Evolutionary conservation across 64 coral and sea anemone species (phyloP).

Genomic region (Astreopora myriophthalma): DNA sequence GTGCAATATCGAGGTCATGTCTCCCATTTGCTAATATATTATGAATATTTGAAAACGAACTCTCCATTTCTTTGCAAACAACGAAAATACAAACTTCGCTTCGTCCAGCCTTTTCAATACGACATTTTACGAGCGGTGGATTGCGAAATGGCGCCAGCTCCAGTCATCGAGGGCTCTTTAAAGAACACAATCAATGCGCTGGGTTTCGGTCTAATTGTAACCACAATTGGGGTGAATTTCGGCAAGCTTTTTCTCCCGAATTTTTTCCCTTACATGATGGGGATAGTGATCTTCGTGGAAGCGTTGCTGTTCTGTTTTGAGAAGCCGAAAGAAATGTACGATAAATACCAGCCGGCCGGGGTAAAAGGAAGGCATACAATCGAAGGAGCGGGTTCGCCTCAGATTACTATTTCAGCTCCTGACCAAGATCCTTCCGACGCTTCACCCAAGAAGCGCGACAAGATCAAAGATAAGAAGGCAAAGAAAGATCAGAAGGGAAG

Average conservation of each 20-base stretch:
- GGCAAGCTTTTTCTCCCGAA: neutral
- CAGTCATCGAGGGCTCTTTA: slow-evolving; percentile 32
- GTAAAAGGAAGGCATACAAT: neutral
- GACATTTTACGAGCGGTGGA: neutral
- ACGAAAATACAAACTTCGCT: neutral
- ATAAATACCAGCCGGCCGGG: neutral
- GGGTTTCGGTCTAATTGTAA: neutral
- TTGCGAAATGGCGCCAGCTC: neutral
- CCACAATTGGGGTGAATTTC: slow-evolving; percentile 13
- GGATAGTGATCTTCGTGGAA: neutral
- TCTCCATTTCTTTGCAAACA: neutral
- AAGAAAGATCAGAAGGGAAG: slow-evolving; percentile 32
- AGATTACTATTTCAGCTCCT: neutral
- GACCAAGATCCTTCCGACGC: neutral
- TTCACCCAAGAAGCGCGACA: neutral
- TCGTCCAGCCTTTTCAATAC: too few species aligned
- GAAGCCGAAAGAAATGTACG: slow-evolving; percentile 11
- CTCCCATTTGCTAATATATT: neutral
- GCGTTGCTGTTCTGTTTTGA: slow-evolving; percentile 5
- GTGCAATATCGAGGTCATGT: neutral
- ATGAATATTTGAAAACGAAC: neutral
- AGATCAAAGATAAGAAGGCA: slow-evolving; percentile 27
- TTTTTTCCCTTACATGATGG: slow-evolving; percentile 47
- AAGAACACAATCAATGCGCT: slow-evolving; percentile 20
- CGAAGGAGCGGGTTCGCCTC: neutral